Evolutionary conservation across 2,888 invertebrate species (phyloP).

Genomic region (Palloptera scutellata): DNA sequence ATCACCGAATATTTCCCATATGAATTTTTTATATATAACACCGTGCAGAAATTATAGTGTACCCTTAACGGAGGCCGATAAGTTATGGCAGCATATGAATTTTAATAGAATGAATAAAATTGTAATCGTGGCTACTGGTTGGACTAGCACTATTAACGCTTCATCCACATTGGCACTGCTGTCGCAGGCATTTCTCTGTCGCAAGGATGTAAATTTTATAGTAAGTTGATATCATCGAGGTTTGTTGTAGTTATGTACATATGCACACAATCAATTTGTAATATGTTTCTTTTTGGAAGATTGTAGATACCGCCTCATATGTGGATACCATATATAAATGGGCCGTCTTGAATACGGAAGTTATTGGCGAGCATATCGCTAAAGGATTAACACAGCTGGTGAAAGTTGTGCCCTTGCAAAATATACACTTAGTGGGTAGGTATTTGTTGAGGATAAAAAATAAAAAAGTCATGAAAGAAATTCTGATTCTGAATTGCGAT

Average conservation of each 20-base stretch:
- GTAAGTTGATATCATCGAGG: constrained; percentile 39
- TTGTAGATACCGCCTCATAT: constrained; percentile 53
- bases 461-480: too few species aligned
- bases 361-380: constrained; percentile 54
- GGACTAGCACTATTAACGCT: constrained; percentile 56
- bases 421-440: constrained; percentile 57
- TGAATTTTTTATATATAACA: constrained; percentile 56
- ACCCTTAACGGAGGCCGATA: constrained; percentile 50
- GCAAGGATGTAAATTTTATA: constrained; percentile 59
- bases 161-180: constrained; percentile 48
- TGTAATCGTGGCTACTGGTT: constrained; percentile 59
- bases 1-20: constrained; percentile 53
- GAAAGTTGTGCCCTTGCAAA: constrained; percentile 47
- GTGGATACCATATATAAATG: constrained; percentile 60
- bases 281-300: constrained; percentile 40
- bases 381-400: constrained; percentile 49
- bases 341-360: constrained; percentile 60
- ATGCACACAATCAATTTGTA: too few species aligned
- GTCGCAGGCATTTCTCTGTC: constrained; percentile 55
- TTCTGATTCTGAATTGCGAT: too few species aligned
- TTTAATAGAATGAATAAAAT: constrained; percentile 53
- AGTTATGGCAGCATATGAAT: constrained; percentile 52
- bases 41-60: constrained; percentile 52
- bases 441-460: too few species aligned
- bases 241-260: neutral